phyloP scores from a whole-genome alignment of 2,888 invertebrate species.

The Cantharis rufa region DNA sequence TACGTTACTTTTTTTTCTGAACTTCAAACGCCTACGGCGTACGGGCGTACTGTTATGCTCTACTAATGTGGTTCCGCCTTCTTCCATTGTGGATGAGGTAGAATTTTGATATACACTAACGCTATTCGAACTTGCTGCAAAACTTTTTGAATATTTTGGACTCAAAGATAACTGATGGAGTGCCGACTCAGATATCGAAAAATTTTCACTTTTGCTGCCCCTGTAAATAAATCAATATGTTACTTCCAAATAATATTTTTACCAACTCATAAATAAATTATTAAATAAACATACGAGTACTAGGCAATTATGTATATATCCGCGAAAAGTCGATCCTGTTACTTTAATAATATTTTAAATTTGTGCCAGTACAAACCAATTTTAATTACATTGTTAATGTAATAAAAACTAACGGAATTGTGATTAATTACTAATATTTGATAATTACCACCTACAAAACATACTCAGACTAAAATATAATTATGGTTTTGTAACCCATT shows the following conservation, averaged over 20 bases:
- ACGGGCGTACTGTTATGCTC: conserved; percentile 50
- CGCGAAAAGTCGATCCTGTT: neutral
- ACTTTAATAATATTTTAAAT: neutral
- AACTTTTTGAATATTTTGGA: conserved; percentile 47
- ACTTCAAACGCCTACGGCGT: conserved; percentile 49
- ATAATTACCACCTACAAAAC: neutral
- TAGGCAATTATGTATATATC: neutral
- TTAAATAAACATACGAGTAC: neutral
- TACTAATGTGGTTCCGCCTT: conserved; percentile 58
- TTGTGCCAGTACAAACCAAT: neutral
- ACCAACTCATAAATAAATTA: neutral
- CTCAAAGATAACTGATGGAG: conserved; percentile 69
- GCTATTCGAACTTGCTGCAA: conserved; percentile 43
- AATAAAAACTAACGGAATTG: conserved; percentile 1
- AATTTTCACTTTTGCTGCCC: conserved; percentile 55
- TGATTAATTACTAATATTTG: neutral
- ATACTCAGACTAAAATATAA: neutral
- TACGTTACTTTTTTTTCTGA: conserved; percentile 41
- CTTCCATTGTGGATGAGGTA: conserved; percentile 62
- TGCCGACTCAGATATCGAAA: conserved; percentile 89
- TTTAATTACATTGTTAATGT: neutral
- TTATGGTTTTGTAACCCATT: neutral
- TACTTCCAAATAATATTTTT: neutral
- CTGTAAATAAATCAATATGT: conserved; percentile 3
- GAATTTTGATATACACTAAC: conserved; percentile 50